A percentile compares a stretch with the other conserved stretches of the same genome.
Evolutionary conservation across 2,113 vertebrate genomes (phyloP).

Genomic region (Helogale parvula): DNA sequence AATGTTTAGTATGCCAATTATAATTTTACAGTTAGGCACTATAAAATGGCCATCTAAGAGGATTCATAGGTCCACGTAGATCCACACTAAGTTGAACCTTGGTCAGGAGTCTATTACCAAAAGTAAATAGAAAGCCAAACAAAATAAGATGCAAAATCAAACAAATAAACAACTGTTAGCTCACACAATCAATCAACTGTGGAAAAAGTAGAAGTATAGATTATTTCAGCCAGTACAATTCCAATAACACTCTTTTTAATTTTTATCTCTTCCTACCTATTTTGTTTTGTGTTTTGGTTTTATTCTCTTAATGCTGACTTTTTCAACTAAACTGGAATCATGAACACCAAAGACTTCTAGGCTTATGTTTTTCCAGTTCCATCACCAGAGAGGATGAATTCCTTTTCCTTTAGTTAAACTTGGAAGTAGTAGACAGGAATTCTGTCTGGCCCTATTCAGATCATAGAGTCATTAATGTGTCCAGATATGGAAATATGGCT

Average conservation of each 20-base stretch:
- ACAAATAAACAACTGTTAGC: not conserved
- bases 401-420: not conserved
- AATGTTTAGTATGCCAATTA: not conserved
- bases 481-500: not conserved
- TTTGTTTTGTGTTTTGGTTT: not conserved
- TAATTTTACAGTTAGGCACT: not conserved
- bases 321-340: not conserved
- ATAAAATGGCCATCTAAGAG: not conserved
- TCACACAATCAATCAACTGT: not conserved
- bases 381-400: not conserved
- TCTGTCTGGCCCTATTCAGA: not conserved
- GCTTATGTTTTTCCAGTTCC: not conserved
- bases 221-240: not conserved
- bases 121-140: not conserved
- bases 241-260: not conserved
- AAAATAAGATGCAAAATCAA: not conserved
- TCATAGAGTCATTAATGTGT: not conserved
- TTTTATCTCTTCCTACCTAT: not conserved
- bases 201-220: not conserved
- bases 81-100: not conserved
- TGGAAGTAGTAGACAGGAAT: not conserved
- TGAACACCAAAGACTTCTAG: not conserved
- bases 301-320: not conserved
- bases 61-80: not conserved
- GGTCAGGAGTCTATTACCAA: not conserved